Percentiles rank a stretch among this genome's conserved stretches.
phyloP scores from a whole-genome alignment of 2,113 vertebrate genomes.

The Nyctibius bracteatus region DNA sequence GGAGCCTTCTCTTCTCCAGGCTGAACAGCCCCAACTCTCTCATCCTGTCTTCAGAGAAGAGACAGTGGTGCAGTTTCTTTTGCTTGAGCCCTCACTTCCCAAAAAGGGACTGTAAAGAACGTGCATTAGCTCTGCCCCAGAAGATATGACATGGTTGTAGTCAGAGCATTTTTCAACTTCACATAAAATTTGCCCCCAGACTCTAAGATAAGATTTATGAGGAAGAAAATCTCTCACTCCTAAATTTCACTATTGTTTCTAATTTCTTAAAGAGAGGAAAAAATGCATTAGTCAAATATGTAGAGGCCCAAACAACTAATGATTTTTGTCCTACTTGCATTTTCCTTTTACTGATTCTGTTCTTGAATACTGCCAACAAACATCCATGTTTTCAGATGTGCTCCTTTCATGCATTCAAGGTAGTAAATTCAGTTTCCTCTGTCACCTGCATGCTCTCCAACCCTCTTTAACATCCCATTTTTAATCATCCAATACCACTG shows the following conservation, averaged over 20 bases:
- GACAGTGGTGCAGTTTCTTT: too few relatives aligned
- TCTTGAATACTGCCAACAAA: neutral
- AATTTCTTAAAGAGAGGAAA: neutral
- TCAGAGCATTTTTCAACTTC: neutral
- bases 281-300: neutral
- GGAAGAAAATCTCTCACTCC: neutral
- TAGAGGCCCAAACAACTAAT: neutral
- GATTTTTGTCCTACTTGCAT: neutral
- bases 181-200: neutral
- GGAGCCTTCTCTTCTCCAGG: too few relatives aligned
- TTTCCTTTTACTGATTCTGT: neutral
- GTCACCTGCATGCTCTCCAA: neutral
- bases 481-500: neutral
- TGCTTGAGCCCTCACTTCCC: neutral
- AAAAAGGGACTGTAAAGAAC: accelerated
- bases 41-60: too few relatives aligned
- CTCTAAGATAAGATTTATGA: neutral
- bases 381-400: accelerated
- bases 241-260: neutral
- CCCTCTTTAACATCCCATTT: neutral
- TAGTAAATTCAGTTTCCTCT: neutral
- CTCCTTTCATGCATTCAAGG: neutral
- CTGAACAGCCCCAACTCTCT: too few relatives aligned
- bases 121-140: neutral
- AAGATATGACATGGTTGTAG: accelerated